Percentiles rank a stretch among this genome's conserved stretches.
These are phyloP conservation scores for Lanistes nyassanus DNA, from an alignment of 1,140 invertebrate species.

Conservation along the genomic window DNA sequence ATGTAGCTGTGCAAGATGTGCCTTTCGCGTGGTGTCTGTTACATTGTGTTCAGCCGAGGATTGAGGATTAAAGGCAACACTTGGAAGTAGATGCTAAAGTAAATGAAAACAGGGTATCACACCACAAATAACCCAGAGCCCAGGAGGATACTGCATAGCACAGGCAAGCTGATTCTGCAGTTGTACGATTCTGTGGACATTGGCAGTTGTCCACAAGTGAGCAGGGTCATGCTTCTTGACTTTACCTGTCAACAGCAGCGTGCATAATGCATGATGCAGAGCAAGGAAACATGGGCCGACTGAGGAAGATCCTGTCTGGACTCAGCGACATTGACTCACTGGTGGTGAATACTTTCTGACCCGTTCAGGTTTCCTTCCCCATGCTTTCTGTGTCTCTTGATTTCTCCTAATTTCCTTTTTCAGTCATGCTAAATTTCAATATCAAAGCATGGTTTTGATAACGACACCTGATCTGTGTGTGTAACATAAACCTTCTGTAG, in stretches of 20 bases:
- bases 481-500: background rate
- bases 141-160: too few species aligned
- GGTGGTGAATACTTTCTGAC: constrained; percentile 34
- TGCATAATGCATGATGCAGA: constrained; percentile 41
- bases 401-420: background rate
- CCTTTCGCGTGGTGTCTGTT: background rate
- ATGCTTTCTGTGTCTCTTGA: background rate
- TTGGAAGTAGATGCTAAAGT: too few species aligned
- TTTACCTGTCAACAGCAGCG: background rate
- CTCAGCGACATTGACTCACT: constrained; percentile 49
- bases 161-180: too few species aligned
- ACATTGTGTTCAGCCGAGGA: too few species aligned
- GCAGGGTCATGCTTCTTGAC: too few species aligned
- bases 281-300: constrained; percentile 42
- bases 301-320: constrained; percentile 45
- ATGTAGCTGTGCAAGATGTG: background rate
- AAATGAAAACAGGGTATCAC: too few species aligned
- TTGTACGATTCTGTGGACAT: background rate
- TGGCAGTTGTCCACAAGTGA: background rate
- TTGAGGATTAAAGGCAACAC: too few species aligned
- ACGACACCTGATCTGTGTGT: too few species aligned
- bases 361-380: background rate
- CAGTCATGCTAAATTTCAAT: background rate
- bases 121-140: too few species aligned
- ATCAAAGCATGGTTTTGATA: too few species aligned